A percentile compares a stretch with the other conserved stretches of the same genome.
Evolutionary conservation across 2,113 vertebrate genomes (phyloP).

Genomic region (Psittacus erithacus): DNA sequence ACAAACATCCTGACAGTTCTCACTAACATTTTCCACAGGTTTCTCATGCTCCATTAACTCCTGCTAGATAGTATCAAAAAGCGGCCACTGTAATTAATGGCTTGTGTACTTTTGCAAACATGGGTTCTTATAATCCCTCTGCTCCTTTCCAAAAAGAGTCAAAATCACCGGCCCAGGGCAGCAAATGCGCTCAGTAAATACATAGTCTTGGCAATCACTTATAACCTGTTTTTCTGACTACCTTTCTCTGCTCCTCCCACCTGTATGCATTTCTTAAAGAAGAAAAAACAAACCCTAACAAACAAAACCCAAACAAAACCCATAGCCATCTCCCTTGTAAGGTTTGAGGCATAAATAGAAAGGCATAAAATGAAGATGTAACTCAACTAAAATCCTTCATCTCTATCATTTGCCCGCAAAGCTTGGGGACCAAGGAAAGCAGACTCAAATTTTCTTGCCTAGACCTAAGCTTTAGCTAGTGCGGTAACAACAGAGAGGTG

Average conservation of each 20-base stretch:
- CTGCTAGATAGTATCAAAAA: not conserved
- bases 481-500: not conserved
- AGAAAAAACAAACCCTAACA: not conserved
- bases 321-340: not conserved
- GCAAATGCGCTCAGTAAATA: not conserved
- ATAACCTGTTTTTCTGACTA: not conserved
- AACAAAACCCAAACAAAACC: not conserved
- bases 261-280: not conserved
- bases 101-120: constrained; percentile 4
- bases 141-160: not conserved
- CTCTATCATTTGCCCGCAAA: not conserved
- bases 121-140: not conserved
- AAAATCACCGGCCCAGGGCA: not conserved
- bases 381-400: not conserved
- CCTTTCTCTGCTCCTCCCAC: not conserved
- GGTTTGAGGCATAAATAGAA: not conserved
- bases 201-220: not conserved
- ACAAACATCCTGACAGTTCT: constrained; percentile 56
- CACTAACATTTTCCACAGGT: constrained; percentile 43
- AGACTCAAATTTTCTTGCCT: not conserved
- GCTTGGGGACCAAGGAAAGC: not conserved
- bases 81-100: not conserved
- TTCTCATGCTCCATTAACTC: constrained; percentile 49
- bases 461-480: not conserved
- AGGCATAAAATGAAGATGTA: not conserved